Evolutionary conservation across 1,140 invertebrate genomes (phyloP).

Genomic region (Macrobrachium nipponense): DNA sequence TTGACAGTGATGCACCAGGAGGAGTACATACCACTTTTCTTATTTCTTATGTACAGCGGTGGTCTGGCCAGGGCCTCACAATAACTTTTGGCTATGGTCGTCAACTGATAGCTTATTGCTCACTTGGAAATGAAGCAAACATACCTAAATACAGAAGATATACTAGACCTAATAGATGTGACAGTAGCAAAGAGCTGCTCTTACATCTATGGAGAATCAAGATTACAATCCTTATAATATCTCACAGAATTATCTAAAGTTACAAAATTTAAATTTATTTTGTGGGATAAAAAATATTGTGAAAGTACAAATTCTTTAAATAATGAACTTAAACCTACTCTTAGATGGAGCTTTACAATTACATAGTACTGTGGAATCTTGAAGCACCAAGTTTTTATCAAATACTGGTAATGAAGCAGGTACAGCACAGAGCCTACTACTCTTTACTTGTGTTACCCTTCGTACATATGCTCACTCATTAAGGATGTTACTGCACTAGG

Average conservation of each 20-base stretch:
- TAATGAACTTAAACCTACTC: constrained; percentile 61
- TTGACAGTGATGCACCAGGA: constrained; percentile 63
- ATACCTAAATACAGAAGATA: constrained; percentile 62
- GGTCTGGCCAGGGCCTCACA: constrained; percentile 59
- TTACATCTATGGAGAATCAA: constrained; percentile 60
- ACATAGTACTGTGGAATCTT: constrained; percentile 56
- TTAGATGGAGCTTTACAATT: constrained; percentile 61
- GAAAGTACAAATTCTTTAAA: constrained; percentile 63
- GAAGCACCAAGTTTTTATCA: constrained; percentile 49
- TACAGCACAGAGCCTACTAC: constrained; percentile 42
- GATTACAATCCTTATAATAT: constrained; percentile 58
- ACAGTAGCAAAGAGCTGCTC: constrained; percentile 42
- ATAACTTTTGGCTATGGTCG: constrained; percentile 50
- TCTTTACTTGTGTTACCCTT: constrained; percentile 45
- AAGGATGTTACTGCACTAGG: constrained; percentile 57
- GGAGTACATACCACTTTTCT: constrained; percentile 61
- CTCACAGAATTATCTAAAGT: constrained; percentile 57
- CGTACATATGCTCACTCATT: constrained; percentile 57
- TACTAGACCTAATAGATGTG: constrained; percentile 60
- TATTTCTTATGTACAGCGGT: constrained; percentile 56
- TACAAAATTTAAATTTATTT: constrained; percentile 61
- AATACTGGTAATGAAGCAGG: constrained; percentile 60
- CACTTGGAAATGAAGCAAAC: constrained; percentile 60
- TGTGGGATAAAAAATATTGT: constrained; percentile 60
- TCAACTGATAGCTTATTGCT: constrained; percentile 62